These are phyloP conservation scores for Cryptotis parvus DNA, from an alignment of 2,113 vertebrate species.

Conservation along the genomic window DNA sequence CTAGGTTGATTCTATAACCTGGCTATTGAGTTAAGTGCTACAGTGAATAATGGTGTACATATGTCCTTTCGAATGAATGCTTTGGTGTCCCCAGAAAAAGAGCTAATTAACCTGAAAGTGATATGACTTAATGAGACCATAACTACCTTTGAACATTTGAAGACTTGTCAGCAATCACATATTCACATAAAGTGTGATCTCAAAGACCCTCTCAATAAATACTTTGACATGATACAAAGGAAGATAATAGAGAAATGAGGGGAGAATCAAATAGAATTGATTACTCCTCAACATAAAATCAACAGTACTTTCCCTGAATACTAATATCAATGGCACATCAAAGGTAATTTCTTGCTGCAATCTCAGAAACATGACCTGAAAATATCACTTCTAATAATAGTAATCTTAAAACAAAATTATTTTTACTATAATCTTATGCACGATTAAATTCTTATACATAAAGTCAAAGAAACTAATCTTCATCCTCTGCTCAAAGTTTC, in stretches of 20 bases:
- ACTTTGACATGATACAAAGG: too few relatives aligned
- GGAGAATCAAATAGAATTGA: background rate
- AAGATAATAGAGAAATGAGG: too few relatives aligned
- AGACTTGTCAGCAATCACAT: background rate
- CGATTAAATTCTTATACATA: background rate
- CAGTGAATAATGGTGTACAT: too few relatives aligned
- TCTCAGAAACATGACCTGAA: background rate
- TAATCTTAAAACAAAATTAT: constrained; percentile 22
- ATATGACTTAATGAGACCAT: background rate
- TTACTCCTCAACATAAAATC: background rate
- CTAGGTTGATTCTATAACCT: too few relatives aligned
- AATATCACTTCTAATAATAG: background rate
- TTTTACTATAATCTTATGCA: background rate
- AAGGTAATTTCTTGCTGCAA: constrained; percentile 24
- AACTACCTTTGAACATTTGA: background rate
- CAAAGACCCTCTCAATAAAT: background rate
- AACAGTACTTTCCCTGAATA: background rate
- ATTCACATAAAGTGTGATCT: background rate
- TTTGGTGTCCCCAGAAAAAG: background rate
- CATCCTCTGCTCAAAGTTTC: constrained; percentile 19
- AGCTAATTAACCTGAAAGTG: background rate
- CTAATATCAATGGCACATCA: background rate
- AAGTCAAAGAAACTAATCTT: constrained; percentile 1
- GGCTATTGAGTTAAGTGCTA: too few relatives aligned
- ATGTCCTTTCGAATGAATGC: too few relatives aligned